Evolutionary conservation across 2,888 invertebrate genomes (phyloP), one percentile per base, ranked within the genome.

Genomic region (Aporophyla nigra): DNA sequence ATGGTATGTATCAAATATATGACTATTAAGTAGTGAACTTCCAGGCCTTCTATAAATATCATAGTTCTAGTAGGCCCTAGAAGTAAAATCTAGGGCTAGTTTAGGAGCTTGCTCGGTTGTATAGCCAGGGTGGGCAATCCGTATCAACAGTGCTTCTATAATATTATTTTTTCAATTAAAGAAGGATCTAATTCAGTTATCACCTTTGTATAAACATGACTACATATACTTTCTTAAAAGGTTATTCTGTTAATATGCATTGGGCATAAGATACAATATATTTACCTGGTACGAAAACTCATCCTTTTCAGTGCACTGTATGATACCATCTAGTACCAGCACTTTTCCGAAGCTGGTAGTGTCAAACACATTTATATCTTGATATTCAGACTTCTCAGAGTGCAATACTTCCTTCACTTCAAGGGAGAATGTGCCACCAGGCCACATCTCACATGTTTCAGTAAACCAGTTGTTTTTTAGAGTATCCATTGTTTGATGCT

Each of bases 301-400:
- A 97, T 99, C 99, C 87, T 97, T 97, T 93, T 99, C 98, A 0
- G 99, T 99, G 91, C 99, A 99, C 93, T 99, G 99, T 87, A 99
- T 99, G 46, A 99, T 98, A 43, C 99, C 99, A 95, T 99, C 99
- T 61, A 99, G 96, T 4, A 99, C 98, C 66, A 99, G 95, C 3
- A 98, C 99, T 90, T 97, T 98, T 0, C 99, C 99, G 92, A 99
- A 98, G 61, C 97, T 97, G 89, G 92, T 92, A 97, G 98, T 99
- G 91, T 99, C 97, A 77, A 99, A 96, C 5, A 99, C 98, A 82
- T 98, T 93, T 73, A 99, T 98, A 88, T 99, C 98, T 94, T 99
- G 99, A 93, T 97, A 99, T 70, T 97, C 94, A 0, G 99, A 99
- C 91, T 97, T 98, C 91, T 98, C 98, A 3, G 97, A 96, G 91